These are phyloP conservation scores for Mesoclemmys tuberculata DNA, from an alignment of 2,113 vertebrate genomes.

Conservation along the genomic window DNA sequence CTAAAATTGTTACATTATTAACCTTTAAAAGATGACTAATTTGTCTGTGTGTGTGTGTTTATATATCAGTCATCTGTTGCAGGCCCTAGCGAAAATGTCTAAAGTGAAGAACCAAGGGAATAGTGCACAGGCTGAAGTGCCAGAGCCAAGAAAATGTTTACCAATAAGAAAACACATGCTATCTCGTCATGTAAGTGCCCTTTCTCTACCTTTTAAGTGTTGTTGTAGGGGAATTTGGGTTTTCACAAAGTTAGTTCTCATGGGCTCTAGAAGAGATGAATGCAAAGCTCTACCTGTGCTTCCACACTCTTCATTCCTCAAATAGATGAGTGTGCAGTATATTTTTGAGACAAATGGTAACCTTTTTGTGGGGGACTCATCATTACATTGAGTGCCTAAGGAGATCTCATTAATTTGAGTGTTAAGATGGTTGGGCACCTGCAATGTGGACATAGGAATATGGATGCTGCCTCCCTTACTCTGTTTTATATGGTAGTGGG, in stretches of 20 bases:
- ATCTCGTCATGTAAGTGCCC: constrained; percentile 6
- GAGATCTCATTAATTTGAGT: neutral
- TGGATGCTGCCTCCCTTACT: neutral
- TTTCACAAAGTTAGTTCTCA: constrained; percentile 26
- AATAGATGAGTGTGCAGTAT: neutral
- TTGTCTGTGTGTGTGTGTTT: neutral
- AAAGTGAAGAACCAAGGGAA: constrained; percentile 22
- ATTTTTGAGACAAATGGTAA: neutral
- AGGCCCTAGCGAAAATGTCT: neutral
- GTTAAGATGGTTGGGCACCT: neutral
- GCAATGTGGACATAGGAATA: neutral
- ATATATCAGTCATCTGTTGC: neutral
- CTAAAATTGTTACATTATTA: neutral
- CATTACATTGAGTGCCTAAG: neutral
- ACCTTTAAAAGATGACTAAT: neutral
- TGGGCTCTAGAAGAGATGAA: neutral
- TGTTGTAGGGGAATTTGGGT: neutral
- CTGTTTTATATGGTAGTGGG: neutral
- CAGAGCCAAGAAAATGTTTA: constrained; percentile 25
- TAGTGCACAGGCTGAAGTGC: constrained; percentile 45
- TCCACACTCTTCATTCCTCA: constrained; percentile 13
- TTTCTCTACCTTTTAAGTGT: constrained; percentile 48
- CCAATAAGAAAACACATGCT: constrained; percentile 42
- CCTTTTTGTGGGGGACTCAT: neutral
- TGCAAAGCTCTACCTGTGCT: neutral